phyloP scores from a whole-genome alignment of 2,888 invertebrate species.

The Yponomeuta plumbellus region DNA sequence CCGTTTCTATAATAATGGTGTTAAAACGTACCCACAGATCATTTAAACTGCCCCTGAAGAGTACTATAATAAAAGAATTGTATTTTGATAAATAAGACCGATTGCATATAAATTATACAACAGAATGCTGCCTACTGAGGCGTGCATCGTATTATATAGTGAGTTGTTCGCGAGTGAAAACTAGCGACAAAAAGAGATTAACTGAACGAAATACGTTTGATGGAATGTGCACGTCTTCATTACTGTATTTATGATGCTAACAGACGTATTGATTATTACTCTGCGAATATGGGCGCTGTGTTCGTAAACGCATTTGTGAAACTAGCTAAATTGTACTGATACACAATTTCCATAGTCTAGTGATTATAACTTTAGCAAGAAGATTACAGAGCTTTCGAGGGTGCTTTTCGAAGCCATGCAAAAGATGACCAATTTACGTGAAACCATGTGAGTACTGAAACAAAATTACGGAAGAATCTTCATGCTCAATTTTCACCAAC shows the following conservation, averaged over 20 bases:
- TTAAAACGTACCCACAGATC: too few relatives aligned
- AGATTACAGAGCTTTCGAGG: too few relatives aligned
- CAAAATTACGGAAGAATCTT: too few relatives aligned
- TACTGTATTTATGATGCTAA: not conserved
- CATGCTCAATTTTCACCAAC: too few relatives aligned
- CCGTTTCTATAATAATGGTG: too few relatives aligned
- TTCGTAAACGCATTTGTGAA: not conserved
- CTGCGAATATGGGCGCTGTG: not conserved
- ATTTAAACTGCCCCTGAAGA: too few relatives aligned
- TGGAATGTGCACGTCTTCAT: not conserved
- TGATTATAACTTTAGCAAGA: not conserved
- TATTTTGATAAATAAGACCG: too few relatives aligned
- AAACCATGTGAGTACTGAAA: too few relatives aligned
- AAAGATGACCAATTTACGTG: too few relatives aligned
- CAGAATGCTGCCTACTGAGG: not conserved
- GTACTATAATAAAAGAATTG: too few relatives aligned
- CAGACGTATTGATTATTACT: not conserved
- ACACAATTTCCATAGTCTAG: not conserved
- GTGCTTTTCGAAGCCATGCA: too few relatives aligned
- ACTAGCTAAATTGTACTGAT: not conserved
- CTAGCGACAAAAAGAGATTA: not conserved
- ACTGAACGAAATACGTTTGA: not conserved
- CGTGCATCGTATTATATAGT: not conserved
- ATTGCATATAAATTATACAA: not conserved
- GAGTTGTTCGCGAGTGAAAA: not conserved